Evolutionary conservation across 2,888 invertebrate genomes (phyloP).

Genomic region (Tenodera sinensis): DNA sequence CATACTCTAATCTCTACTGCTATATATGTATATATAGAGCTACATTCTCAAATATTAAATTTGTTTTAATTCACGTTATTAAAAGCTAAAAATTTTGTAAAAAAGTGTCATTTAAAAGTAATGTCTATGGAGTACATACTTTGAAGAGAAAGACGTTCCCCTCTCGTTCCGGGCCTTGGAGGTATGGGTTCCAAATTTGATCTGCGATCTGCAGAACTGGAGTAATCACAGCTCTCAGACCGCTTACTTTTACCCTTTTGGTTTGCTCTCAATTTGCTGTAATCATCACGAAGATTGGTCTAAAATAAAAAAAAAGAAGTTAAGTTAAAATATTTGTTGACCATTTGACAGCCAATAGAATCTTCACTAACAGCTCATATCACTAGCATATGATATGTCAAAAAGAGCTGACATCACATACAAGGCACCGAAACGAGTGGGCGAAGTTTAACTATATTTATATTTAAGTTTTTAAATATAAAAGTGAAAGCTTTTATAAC

Average conservation of each 20-base stretch:
- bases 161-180: conserved; percentile 8
- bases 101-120: neutral
- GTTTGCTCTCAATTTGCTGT: conserved; percentile 36
- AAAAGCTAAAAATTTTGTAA: neutral
- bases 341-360: neutral
- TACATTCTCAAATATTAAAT: neutral
- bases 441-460: neutral
- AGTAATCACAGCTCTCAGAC: conserved; percentile 39
- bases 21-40: neutral
- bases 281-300: conserved; percentile 36
- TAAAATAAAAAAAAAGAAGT: conserved; percentile 22
- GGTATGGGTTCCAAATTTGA: conserved; percentile 33
- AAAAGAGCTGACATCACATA: neutral
- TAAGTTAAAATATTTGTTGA: neutral
- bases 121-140: neutral
- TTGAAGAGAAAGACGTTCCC: conserved; percentile 17
- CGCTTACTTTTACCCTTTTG: conserved; percentile 36
- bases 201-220: conserved; percentile 36
- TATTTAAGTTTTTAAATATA: neutral
- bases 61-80: neutral
- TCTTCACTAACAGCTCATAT: neutral
- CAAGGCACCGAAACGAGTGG: neutral
- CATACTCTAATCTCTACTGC: too few species aligned
- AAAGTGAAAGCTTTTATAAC: neutral
- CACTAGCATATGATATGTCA: neutral